Base-by-base conservation (phyloP, 2,888 invertebrate genomes). In the Polyommatus icarus region DNA sequence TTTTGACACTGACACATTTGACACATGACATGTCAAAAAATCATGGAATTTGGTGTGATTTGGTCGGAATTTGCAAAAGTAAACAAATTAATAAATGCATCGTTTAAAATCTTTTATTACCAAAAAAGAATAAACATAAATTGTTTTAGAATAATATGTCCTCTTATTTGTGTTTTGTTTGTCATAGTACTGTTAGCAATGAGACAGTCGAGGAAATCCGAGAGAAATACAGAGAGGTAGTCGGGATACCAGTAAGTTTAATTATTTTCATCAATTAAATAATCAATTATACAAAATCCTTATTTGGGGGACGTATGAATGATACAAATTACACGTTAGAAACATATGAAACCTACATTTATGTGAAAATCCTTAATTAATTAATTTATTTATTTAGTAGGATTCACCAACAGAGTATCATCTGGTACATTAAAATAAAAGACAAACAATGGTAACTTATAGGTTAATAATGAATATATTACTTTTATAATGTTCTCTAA, bases 181-280 rank as follows among this genome's bases (percentile, higher is more conserved):
- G 93, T 80, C 90, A 91, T 79, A 90, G 87, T 77, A 89, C 89
- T 10, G 89, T 92, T 0, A 87, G 87, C 78, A 82, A 85, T 1
- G 90, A 90, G 76, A 91, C 90, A 0, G 88, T 86, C 81, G 92
- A 91, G 61, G 91, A 89, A 75, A 88, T 84, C 0, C 85, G 92
- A 1, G 92, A 92, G 79, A 93, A 90, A 86, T 93, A 92, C 76
- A 86, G 87, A 79, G 93, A 93, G 82, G 84, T 93, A 12, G 86
- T 93, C 12, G 93, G 93, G 15, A 88, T 91, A 80, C 87, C 90
- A 80, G 93, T 93, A 85, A 83, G 87, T 84, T 72, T 59, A 36
- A 20, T 59, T 59, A 46, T 71, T 71, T 36, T 71, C 40, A 12
- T 10, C 32, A 24, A 20, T 12, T 24, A 61, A 18, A n/a, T 71